A percentile compares a stretch with the other conserved stretches of the same genome.
Conservation (phyloP, 2,888 invertebrate species). For the Drosophila sordidula region DNA sequence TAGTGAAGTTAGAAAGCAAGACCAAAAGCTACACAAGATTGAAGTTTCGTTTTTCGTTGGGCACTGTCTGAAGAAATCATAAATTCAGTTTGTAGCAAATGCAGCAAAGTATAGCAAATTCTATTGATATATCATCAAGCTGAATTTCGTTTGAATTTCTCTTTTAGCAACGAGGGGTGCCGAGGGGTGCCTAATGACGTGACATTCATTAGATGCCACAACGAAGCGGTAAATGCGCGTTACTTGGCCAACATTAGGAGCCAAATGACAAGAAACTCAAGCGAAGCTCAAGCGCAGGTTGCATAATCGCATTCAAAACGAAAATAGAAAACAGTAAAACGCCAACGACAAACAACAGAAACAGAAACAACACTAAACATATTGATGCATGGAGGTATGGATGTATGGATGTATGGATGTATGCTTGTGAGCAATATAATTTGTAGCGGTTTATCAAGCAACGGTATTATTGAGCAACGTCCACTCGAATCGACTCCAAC, state of each 20-base stretch:
- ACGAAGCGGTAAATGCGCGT: slow-evolving; percentile 37
- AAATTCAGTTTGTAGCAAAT: neutral
- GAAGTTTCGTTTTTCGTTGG: slow-evolving; percentile 9
- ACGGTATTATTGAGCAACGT: slow-evolving; percentile 79
- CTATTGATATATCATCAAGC: slow-evolving; percentile 17
- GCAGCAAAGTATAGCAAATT: slow-evolving; percentile 31
- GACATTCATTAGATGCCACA: slow-evolving; percentile 55
- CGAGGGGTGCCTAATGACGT: slow-evolving; percentile 38
- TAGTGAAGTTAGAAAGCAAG: slow-evolving; percentile 58
- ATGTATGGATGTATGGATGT: slow-evolving; percentile 38
- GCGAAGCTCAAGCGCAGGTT: slow-evolving; percentile 63
- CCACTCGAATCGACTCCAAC: slow-evolving; percentile 69
- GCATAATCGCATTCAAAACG: slow-evolving; percentile 72
- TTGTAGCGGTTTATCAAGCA: slow-evolving; percentile 81
- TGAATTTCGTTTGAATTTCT: slow-evolving; percentile 39
- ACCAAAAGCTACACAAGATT: slow-evolving; percentile 22
- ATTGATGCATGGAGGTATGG: slow-evolving; percentile 41
- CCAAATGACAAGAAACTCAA: slow-evolving; percentile 53
- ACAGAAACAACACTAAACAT: slow-evolving; percentile 33
- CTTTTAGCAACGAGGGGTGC: slow-evolving; percentile 19
- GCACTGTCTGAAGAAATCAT: neutral
- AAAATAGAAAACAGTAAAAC: slow-evolving; percentile 71
- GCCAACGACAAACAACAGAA: slow-evolving; percentile 25
- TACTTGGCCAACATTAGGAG: slow-evolving; percentile 64
- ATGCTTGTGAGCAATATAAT: slow-evolving; percentile 56